Evolutionary conservation across 2,797 vertebrate species (phyloP), one percentile per base, ranked within the genome.

Genomic region (Darevskia mixta): DNA sequence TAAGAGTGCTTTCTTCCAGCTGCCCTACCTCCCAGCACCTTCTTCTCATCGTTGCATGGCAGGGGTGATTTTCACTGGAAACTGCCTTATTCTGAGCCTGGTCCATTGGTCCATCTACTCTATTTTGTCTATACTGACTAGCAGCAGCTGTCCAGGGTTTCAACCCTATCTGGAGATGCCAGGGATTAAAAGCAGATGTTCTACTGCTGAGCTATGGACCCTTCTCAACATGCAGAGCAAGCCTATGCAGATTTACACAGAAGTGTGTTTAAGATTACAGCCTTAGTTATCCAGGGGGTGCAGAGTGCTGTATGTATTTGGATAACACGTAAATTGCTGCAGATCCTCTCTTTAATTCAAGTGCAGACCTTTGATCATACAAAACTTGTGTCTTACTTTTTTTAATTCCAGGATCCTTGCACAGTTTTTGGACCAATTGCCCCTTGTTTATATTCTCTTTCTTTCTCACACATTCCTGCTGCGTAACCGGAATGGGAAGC

Each of bases 401-500:
- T 55, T 79, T 41, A 61, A 79, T 79, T 69, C 23, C 25, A 58
- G 35, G 25, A 5, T 61, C 17, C 20, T 8, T 64, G 49, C 7
- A 35, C 32, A 87, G 4, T 0, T 18, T 38, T 23, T 3, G 8
- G 84, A 15, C 18, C 75, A 45, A 20, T 15, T 90, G 25, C 23
- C 58, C 29, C 7, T 83, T 23, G 20, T 55, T 90, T 0, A 4
- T 78, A 45, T 77, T 66, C 43, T 0, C 0, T 3, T 13, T 1
- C 0, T 29, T 85, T 82, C 45, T 49, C 27, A 0, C 8, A 2
- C 1, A 0, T 32, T 88, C 88, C 72, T n/a, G 2, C 2, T 1
- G 29, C 79, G 41, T 15, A 0, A 0, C 0, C 0, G 10, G 55
- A 35, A 67, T 0, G 81, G 29, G 1, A 64, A 78, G 20, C 41